phyloP scores from a whole-genome alignment of 2,888 invertebrate genomes.

The Deroplatys truncata region DNA sequence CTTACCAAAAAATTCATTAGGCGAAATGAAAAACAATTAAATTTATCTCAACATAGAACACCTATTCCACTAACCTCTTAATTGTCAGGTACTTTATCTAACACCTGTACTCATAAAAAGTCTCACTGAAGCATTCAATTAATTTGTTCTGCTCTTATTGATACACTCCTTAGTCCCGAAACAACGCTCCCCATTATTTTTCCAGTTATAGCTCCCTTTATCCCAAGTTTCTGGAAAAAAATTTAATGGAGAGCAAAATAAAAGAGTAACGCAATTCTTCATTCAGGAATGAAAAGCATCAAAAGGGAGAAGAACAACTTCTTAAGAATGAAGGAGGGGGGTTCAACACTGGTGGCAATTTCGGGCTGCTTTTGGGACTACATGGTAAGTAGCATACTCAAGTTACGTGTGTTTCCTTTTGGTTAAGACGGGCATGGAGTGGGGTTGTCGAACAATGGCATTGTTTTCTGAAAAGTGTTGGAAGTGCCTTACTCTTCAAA shows the following conservation, averaged over 20 bases:
- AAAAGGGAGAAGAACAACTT: neutral
- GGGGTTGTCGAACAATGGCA: conserved; percentile 6
- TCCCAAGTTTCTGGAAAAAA: neutral
- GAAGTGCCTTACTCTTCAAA: neutral
- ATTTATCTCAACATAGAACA: too few relatives aligned
- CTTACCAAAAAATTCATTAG: too few relatives aligned
- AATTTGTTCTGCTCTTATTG: neutral
- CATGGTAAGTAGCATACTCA: neutral
- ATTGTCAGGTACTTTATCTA: too few relatives aligned
- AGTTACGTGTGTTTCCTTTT: neutral
- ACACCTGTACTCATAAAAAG: neutral
- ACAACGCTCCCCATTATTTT: neutral
- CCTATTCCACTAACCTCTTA: too few relatives aligned
- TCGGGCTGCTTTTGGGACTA: neutral
- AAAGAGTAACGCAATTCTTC: neutral
- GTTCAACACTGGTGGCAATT: conserved; percentile 11
- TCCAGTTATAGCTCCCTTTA: neutral
- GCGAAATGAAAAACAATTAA: too few relatives aligned
- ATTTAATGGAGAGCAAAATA: neutral
- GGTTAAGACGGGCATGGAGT: too few relatives aligned
- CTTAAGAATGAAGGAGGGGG: neutral
- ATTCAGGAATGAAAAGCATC: neutral
- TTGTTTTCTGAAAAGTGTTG: conserved; percentile 17
- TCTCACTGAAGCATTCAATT: neutral
- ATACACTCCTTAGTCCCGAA: neutral